Conservation (phyloP, 2,113 vertebrate species). For the Sinocyclocheilus grahami region DNA sequence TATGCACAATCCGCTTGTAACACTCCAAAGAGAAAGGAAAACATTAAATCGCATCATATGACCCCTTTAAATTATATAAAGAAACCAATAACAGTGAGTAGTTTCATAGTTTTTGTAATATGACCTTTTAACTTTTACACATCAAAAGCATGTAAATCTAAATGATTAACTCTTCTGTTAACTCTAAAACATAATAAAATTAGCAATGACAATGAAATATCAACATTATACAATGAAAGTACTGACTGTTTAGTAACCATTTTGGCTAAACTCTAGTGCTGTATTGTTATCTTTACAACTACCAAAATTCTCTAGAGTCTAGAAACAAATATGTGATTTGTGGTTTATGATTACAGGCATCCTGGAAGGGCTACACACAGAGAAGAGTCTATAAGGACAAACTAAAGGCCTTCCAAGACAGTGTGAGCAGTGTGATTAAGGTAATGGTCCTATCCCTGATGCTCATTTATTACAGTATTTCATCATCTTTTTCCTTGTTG, state of each 20-base stretch:
- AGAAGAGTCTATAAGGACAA: slow-evolving; percentile 80
- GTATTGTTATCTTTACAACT: background rate
- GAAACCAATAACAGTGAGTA: background rate
- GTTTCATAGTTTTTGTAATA: background rate
- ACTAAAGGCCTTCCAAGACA: slow-evolving; percentile 77
- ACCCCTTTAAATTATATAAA: background rate
- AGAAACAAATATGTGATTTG: background rate
- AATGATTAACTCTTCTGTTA: background rate
- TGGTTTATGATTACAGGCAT: slow-evolving; percentile 77
- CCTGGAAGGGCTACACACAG: slow-evolving; percentile 90
- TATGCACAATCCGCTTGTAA: no score
- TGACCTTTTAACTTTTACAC: background rate
- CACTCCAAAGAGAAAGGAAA: no score
- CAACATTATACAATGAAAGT: background rate
- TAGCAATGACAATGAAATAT: no score
- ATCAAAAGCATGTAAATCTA: background rate
- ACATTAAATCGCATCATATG: no score
- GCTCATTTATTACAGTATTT: background rate
- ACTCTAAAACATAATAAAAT: background rate
- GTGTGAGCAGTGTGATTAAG: slow-evolving; percentile 83
- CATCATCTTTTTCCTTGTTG: background rate
- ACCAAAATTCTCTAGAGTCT: no score
- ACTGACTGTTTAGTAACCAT: background rate
- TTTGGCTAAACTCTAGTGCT: background rate
- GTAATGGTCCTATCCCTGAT: slow-evolving; percentile 65